Conservation (phyloP, 2,113 vertebrate species). For the Platysternon megacephalum region DNA sequence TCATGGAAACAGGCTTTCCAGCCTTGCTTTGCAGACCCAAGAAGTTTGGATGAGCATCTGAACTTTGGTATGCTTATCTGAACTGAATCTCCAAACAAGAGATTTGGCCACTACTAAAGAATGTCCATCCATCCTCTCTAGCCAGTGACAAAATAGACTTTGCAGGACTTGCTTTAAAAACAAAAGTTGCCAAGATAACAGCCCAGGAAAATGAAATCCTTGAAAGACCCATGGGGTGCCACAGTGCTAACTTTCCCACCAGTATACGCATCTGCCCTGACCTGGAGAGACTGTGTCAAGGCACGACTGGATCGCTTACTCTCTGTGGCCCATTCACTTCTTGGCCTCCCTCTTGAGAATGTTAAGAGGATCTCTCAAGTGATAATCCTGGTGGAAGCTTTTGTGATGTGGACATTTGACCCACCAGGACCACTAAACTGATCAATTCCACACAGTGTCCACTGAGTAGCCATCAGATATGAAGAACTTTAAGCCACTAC, state of each 20-base stretch:
- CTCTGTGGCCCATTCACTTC: background rate
- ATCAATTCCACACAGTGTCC: background rate
- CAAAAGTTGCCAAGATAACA: background rate
- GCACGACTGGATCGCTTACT: background rate
- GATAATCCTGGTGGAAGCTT: background rate
- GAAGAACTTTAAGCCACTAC: background rate
- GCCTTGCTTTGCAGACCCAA: background rate
- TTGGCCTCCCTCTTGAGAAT: background rate
- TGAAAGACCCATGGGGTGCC: background rate
- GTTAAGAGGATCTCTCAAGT: background rate
- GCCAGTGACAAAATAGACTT: background rate
- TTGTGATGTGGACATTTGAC: background rate
- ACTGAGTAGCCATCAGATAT: background rate
- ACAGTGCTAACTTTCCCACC: background rate
- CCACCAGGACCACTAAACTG: background rate
- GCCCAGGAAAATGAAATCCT: background rate
- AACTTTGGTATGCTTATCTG: background rate
- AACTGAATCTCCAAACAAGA: background rate
- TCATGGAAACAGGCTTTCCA: background rate
- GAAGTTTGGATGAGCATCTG: background rate
- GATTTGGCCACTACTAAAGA: background rate
- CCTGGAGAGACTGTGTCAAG: background rate
- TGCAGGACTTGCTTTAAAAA: background rate
- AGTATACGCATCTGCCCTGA: background rate
- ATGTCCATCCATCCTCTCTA: background rate